These are phyloP conservation scores for Euzetes globulus DNA, from an alignment of 2,888 invertebrate genomes.

Conservation along the genomic window DNA sequence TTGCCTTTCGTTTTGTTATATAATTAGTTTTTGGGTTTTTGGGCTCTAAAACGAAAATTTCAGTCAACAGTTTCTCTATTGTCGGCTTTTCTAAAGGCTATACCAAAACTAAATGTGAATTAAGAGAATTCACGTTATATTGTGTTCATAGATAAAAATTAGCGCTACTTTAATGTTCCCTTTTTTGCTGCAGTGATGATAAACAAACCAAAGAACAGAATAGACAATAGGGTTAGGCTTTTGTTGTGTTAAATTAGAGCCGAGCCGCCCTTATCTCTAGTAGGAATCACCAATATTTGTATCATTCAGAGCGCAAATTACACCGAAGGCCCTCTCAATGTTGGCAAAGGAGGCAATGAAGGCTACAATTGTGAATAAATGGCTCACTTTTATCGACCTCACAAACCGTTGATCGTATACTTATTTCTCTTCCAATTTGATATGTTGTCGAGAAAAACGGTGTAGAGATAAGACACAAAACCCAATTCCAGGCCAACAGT, in stretches of 20 bases:
- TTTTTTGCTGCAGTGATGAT: background rate
- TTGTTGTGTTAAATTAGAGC: conserved; percentile 18
- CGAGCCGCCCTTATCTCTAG: conserved; percentile 5
- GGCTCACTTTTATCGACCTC: conserved; percentile 24
- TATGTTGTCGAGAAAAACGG: conserved; percentile 1
- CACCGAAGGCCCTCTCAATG: conserved; percentile 9
- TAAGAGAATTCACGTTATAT: conserved; percentile 16
- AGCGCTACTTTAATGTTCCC: conserved; percentile 1
- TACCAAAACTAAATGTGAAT: conserved; percentile 9
- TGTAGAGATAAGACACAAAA: conserved; percentile 18
- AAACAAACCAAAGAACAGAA: conserved; percentile 3
- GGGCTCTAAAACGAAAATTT: background rate
- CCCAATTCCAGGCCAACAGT: background rate
- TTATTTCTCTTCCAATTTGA: background rate
- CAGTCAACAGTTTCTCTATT: conserved; percentile 2
- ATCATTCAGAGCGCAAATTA: conserved; percentile 15
- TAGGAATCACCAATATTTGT: conserved; percentile 20
- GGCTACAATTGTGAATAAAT: conserved; percentile 16
- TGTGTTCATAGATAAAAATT: conserved; percentile 9
- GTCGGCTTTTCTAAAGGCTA: conserved; percentile 5
- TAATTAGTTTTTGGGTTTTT: conserved; percentile 18
- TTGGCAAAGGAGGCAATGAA: background rate
- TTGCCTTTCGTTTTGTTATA: background rate
- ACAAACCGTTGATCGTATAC: conserved; percentile 15
- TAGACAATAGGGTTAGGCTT: conserved; percentile 17